Evolutionary conservation across 2,113 vertebrate species (phyloP), one percentile per base, ranked within the genome.

Genomic region (Rhegmatorhina hoffmannsi): DNA sequence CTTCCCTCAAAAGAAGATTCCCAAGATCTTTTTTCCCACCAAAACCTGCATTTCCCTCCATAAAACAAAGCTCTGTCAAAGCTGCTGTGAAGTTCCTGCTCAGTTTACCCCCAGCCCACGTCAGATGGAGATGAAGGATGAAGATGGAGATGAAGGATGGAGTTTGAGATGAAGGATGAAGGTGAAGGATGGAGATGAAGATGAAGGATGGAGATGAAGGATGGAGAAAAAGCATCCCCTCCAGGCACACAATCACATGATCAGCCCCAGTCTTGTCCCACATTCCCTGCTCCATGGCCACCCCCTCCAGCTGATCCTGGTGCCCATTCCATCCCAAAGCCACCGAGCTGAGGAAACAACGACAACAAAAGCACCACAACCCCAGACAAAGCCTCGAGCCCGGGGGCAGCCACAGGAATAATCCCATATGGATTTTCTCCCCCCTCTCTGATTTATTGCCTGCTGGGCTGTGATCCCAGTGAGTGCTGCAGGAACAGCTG

Each of bases 11-110:
- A 44, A 67, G 15, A 67, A 52, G 43, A 40, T 67, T 59, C 47
- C 29, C 7, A 31, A 43, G 19, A 12, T 13, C 2, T 49, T 81
- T 87, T 80, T 47, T 10, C 25, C 66, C 36, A 20, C 18, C 23
- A 58, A 67, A 67, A 5, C 11, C 23, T 55, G 15, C 47, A 3
- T 58, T 76, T 53, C 31, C 20, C 23, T 13, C 13, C 12, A 56
- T 52, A 34, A 69, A 67, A 59, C 68, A 84, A 84, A 79, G 25
- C 40, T 33, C 34, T 66, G 23, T 25, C 56, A 50, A 66, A 75
- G n/a, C 87, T 24, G 47, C 43, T 0, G 0, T 52, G 50, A 87
- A 17, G 5, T 80, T 63, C 25, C 19, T 0, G 10, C 1, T 3
- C 2, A 4, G 50, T 75, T 66, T 38, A 1, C 31, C 63, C 38